Evolutionary conservation across 23 tunicate genomes (phyloP).

Genomic region (Botrylloides violaceus): DNA sequence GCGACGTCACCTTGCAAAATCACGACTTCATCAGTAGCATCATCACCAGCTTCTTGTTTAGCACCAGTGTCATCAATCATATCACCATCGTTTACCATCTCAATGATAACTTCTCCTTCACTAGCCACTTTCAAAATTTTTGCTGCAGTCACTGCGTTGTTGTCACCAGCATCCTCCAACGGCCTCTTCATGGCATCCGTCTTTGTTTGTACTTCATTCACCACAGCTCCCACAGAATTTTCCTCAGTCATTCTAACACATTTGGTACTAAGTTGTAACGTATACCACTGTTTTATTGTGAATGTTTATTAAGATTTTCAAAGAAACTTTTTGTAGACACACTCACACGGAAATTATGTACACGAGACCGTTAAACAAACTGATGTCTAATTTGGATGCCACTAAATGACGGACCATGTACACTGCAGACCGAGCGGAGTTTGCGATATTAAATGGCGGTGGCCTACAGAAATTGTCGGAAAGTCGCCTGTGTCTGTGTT

Average conservation of each 20-base stretch:
- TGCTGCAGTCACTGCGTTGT: not conserved
- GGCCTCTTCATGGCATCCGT: not conserved
- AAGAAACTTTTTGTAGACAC: too few species aligned
- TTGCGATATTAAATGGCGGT: too few species aligned
- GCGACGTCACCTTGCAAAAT: slow-evolving; percentile 22
- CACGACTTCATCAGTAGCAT: not conserved
- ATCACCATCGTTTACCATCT: slow-evolving; percentile 18
- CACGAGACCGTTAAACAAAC: too few species aligned
- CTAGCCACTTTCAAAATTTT: not conserved
- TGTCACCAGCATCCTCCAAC: not conserved
- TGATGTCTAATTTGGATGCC: too few species aligned
- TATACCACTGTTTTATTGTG: too few species aligned
- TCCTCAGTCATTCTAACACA: slow-evolving; percentile 1
- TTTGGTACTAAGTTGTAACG: too few species aligned
- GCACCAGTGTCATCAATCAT: not conserved
- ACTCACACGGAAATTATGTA: too few species aligned
- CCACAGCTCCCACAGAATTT: not conserved
- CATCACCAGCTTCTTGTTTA: not conserved
- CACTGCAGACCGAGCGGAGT: too few species aligned
- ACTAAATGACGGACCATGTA: too few species aligned
- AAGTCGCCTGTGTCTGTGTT: too few species aligned
- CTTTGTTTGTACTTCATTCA: not conserved
- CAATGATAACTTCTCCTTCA: slow-evolving; percentile 15
- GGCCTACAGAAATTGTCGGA: too few species aligned
- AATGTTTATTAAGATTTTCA: too few species aligned